Conservation (phyloP, 92 coral and sea anemone species). For the Heteractis magnifica region DNA sequence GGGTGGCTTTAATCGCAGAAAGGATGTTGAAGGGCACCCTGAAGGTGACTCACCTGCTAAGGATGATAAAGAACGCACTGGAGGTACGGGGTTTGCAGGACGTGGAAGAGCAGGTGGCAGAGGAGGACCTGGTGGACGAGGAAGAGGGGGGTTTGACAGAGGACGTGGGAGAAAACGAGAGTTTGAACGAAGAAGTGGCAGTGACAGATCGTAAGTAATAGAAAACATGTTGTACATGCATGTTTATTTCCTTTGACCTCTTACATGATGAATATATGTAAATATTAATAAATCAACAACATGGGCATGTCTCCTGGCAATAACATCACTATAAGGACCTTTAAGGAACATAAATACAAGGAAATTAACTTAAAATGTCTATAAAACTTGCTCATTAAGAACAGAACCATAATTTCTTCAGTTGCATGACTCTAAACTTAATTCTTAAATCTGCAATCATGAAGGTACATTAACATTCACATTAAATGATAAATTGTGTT, state of each 20-base stretch:
- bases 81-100: conserved; percentile 69
- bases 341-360: neutral
- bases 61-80: conserved; percentile 60
- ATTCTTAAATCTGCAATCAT: neutral
- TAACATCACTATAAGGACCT: neutral
- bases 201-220: conserved; percentile 89
- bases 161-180: conserved; percentile 85
- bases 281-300: neutral
- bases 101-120: conserved; percentile 71
- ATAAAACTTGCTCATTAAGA: neutral
- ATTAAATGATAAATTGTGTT: neutral
- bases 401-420: neutral
- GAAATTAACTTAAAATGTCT: neutral
- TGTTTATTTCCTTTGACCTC: conserved; percentile 24
- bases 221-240: neutral
- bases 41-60: conserved; percentile 79
- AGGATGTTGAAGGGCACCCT: conserved; percentile 60
- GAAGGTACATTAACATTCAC: neutral
- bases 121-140: conserved; percentile 78
- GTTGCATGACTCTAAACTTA: neutral
- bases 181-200: conserved; percentile 96
- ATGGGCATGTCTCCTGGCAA: neutral
- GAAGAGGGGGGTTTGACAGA: conserved; percentile 77
- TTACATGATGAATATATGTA: neutral
- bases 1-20: conserved; percentile 72